phyloP scores from a whole-genome alignment of 2,797 vertebrate genomes.

The Catamblyrhynchus diadema region DNA sequence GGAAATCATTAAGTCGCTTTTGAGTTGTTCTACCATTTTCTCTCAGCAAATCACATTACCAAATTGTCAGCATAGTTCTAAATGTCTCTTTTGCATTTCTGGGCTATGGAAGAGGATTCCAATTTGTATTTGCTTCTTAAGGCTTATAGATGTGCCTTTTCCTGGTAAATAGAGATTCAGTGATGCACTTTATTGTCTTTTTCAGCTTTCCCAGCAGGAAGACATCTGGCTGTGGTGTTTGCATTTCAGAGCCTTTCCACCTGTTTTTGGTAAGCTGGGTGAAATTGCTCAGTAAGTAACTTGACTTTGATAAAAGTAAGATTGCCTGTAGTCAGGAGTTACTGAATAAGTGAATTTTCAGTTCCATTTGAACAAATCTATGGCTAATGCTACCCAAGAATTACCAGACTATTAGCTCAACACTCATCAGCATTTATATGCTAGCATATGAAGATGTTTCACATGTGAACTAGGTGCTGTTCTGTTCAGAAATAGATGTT shows the following conservation, averaged over 20 bases:
- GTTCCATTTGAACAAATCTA: not conserved
- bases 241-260: not conserved
- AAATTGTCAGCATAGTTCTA: not conserved
- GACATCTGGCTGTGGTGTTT: not conserved
- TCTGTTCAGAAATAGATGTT: not conserved
- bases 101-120: not conserved
- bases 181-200: not conserved
- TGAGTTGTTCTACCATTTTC: not conserved
- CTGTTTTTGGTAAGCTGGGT: not conserved
- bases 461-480: not conserved
- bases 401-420: not conserved
- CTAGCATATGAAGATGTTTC: not conserved
- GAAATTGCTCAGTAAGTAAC: not conserved
- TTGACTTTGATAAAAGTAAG: not conserved
- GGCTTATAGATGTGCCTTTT: not conserved
- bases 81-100: not conserved
- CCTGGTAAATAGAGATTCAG: not conserved
- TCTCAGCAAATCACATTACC: not conserved
- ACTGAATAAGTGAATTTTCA: not conserved
- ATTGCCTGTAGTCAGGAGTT: not conserved
- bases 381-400: not conserved
- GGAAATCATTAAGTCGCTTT: not conserved
- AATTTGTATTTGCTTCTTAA: not conserved
- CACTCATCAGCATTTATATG: not conserved
- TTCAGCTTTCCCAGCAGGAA: slow-evolving; percentile 43